Conservation (phyloP, 2,797 vertebrate genomes). For the Onychomys leucogaster region DNA sequence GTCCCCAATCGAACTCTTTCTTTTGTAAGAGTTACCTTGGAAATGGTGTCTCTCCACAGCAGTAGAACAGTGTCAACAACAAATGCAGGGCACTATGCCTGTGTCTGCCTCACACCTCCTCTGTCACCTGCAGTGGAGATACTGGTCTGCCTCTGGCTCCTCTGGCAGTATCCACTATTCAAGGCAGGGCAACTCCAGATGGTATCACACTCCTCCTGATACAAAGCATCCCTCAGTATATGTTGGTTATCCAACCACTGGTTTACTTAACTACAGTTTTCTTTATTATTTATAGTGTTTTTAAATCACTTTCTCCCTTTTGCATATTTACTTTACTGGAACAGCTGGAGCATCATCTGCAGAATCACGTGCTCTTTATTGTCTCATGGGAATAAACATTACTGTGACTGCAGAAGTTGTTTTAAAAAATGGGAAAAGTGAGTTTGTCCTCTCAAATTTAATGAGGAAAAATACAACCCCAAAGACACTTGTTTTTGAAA, state of each 20-base stretch:
- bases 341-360: not conserved
- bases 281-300: too few relatives aligned
- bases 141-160: not conserved
- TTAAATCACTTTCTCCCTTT: not conserved
- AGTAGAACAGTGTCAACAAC: not conserved
- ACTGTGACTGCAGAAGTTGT: not conserved
- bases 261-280: not conserved
- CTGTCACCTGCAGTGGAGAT: not conserved
- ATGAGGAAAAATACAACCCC: conserved; percentile 12
- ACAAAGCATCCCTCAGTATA: not conserved
- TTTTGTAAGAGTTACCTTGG: not conserved
- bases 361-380: not conserved
- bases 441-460: conserved; percentile 4
- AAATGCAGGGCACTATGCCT: not conserved
- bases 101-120: too few relatives aligned
- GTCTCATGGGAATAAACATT: not conserved
- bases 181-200: not conserved
- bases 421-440: not conserved
- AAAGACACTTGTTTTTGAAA: conserved; percentile 68
- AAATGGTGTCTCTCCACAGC: not conserved
- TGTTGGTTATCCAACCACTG: not conserved
- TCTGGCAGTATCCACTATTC: not conserved
- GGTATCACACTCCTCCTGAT: not conserved
- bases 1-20: not conserved
- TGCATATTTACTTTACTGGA: not conserved